These are phyloP conservation scores for Notodonta dromedarius DNA, from an alignment of 2,888 invertebrate genomes.

Conservation along the genomic window DNA sequence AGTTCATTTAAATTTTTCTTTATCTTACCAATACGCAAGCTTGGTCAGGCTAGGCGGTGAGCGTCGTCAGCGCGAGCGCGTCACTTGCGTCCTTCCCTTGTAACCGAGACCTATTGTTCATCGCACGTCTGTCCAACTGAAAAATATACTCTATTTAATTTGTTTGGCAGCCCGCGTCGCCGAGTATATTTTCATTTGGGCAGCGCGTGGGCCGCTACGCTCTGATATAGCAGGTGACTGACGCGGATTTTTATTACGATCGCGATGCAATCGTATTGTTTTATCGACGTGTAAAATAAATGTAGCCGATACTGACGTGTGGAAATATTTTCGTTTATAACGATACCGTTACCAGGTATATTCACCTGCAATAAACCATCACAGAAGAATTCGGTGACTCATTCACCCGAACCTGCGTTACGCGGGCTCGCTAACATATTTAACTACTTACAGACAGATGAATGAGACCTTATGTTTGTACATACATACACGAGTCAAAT, in stretches of 20 bases:
- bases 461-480: neutral
- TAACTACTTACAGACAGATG: constrained; percentile 20
- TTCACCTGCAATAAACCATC: constrained; percentile 37
- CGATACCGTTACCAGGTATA: constrained; percentile 27
- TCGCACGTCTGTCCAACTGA: constrained; percentile 66
- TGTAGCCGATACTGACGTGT: constrained; percentile 54
- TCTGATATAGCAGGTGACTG: constrained; percentile 72
- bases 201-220: constrained; percentile 67
- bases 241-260: constrained; percentile 74
- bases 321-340: constrained; percentile 45
- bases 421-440: constrained; percentile 8
- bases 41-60: constrained; percentile 1
- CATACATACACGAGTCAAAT: neutral
- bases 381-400: constrained; percentile 16
- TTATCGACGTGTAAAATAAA: constrained; percentile 67
- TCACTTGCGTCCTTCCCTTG: constrained; percentile 67
- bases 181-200: constrained; percentile 75
- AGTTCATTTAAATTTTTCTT: neutral
- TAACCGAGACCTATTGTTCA: constrained; percentile 75
- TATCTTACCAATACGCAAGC: neutral
- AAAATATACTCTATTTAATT: constrained; percentile 80
- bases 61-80: constrained; percentile 34
- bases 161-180: constrained; percentile 76
- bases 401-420: constrained; percentile 9
- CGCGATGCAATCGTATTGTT: constrained; percentile 72